These are phyloP conservation scores for Lissocephala sabroskyi DNA, from an alignment of 2,888 invertebrate genomes.

Conservation along the genomic window DNA sequence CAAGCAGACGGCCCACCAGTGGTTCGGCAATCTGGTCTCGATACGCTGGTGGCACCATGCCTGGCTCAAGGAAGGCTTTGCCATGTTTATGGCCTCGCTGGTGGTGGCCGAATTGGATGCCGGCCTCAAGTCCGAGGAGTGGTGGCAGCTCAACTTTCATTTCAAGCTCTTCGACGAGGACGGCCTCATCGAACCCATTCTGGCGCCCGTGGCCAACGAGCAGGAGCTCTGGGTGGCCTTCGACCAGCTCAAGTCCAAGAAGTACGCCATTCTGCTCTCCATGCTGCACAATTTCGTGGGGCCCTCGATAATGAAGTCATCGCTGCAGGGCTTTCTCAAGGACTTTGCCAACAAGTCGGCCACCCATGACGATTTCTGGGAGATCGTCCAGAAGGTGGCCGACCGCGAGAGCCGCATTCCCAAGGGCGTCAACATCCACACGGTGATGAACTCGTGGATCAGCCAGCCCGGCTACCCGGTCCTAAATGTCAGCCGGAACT, in stretches of 20 bases:
- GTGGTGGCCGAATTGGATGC: constrained; percentile 76
- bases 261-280: constrained; percentile 86
- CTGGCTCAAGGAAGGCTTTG: constrained; percentile 83
- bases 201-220: constrained; percentile 80
- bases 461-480: constrained; percentile 87
- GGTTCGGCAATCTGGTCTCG: constrained; percentile 86
- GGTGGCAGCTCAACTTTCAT: constrained; percentile 73
- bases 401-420: constrained; percentile 73
- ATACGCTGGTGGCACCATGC: constrained; percentile 86
- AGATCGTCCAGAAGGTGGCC: constrained; percentile 76
- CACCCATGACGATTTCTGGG: constrained; percentile 87
- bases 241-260: constrained; percentile 85
- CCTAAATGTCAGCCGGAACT: constrained; percentile 77
- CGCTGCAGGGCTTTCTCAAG: constrained; percentile 78
- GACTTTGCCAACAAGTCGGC: constrained; percentile 80
- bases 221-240: constrained; percentile 84
- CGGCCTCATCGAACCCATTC: constrained; percentile 80
- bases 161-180: constrained; percentile 78
- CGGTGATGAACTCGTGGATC: constrained; percentile 89
- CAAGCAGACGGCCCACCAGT: constrained; percentile 80
- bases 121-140: constrained; percentile 76
- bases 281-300: constrained; percentile 93
- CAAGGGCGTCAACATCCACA: constrained; percentile 76
- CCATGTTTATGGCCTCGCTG: constrained; percentile 76
- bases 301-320: constrained; percentile 77